Evolutionary conservation across 2,113 vertebrate species (phyloP), one percentile per base, ranked within the genome.

Genomic region (Mastomys natalensis): DNA sequence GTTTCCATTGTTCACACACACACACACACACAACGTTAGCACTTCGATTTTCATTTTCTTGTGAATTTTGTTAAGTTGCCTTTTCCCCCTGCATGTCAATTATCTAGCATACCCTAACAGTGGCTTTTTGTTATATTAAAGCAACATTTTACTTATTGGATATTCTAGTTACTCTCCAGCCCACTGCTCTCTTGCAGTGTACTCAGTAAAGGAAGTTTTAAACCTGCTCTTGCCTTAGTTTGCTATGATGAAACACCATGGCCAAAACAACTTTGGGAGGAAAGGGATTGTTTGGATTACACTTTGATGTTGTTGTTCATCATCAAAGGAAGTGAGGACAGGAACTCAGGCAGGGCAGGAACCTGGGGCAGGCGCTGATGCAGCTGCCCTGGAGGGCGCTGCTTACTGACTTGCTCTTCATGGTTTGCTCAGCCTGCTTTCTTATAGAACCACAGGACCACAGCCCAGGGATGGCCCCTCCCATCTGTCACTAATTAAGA

Each of bases 11-110:
- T 95, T 89, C 31, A 40, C 40, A 22, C n/a, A 40, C 10, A 11
- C 40, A 24, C 40, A 13, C 73, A 48, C 74, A 31, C 43, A 16
- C 43, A 48, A 3, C 31, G 34, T 80, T 93, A 86, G 16, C 64
- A 76, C 16, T 81, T 72, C 34, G 87, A 43, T 87, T 86, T 97
- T 77, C 55, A 53, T 89, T 82, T 80, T 93, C 34, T 85, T 91
- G 7, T 72, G 60, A 77, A 43, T 84, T 97, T 70, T 96, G 19
- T 89, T 92, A 89, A 66, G 53, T 84, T 34, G n/a, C 51, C 34
- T 53, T 95, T 70, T 5, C 34, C 89, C 94, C 51, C 80, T n/a
- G 15, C 34, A 53, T 37, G 48, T 37, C 48, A 53, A 2, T 17
- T 77, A 51, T 77, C 76, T 77, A 37, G 7, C 48, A 92, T 91